Conservation (phyloP, 2,888 invertebrate species). For the Caenorhabditis uteleia region DNA sequence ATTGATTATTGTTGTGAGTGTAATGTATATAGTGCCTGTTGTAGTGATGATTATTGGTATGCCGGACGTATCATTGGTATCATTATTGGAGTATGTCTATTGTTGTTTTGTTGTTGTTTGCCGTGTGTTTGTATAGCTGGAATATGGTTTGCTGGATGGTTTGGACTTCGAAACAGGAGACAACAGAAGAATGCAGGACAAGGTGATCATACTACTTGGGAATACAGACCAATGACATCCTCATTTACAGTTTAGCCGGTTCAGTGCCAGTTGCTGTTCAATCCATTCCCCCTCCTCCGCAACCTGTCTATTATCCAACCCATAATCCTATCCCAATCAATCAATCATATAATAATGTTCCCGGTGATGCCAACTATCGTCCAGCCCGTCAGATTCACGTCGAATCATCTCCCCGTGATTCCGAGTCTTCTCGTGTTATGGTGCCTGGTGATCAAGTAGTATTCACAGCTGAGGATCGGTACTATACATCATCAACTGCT, state of each 20-base stretch:
- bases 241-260: conserved; percentile 30
- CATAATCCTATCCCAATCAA: conserved; percentile 4
- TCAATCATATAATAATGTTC: conserved; percentile 9
- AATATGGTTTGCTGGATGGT: conserved; percentile 68
- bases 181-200: conserved; percentile 13
- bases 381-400: conserved; percentile 16
- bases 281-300: no score
- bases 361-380: conserved; percentile 32
- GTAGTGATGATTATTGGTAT: conserved; percentile 65
- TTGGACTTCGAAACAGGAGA: conserved; percentile 52
- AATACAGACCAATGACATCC: not conserved
- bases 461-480: conserved; percentile 54
- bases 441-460: conserved; percentile 32
- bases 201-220: conserved; percentile 5
- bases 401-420: conserved; percentile 37
- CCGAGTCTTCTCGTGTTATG: conserved; percentile 30
- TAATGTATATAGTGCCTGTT: conserved; percentile 31
- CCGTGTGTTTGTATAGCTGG: conserved; percentile 66
- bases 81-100: conserved; percentile 58
- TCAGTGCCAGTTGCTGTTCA: no score
- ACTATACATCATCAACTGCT: conserved; percentile 57
- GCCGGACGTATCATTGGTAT: conserved; percentile 67
- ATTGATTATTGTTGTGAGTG: not conserved
- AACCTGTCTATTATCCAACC: conserved; percentile 3
- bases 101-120: conserved; percentile 63